These are phyloP conservation scores for Enteromius viviparus DNA, from an alignment of 2,797 vertebrate genomes.

Conservation along the genomic window DNA sequence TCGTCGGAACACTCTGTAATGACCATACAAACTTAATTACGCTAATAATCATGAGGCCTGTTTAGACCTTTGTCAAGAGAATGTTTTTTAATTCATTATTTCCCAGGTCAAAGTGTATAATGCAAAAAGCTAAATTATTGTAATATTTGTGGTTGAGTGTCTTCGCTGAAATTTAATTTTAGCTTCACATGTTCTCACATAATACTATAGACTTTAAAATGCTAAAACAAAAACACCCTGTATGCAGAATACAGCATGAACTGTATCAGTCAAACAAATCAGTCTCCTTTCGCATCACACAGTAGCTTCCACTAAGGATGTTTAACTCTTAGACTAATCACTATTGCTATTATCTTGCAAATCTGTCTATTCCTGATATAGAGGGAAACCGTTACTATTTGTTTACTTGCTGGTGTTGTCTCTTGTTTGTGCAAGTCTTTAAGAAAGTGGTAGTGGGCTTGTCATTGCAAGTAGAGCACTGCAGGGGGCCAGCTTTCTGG, in stretches of 20 bases:
- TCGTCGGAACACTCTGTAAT: slow-evolving; percentile 44
- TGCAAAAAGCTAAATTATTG: background rate
- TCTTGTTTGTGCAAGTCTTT: slow-evolving; percentile 47
- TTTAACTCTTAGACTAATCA: background rate
- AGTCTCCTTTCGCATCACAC: background rate
- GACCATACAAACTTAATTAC: slow-evolving; percentile 51
- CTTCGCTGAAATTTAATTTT: background rate
- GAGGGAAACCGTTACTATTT: background rate
- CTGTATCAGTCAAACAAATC: background rate
- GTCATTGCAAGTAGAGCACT: slow-evolving; percentile 55
- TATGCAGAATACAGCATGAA: background rate
- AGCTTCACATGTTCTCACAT: background rate
- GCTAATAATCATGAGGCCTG: slow-evolving; percentile 28
- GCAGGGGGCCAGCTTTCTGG: slow-evolving; percentile 32
- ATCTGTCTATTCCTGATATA: background rate
- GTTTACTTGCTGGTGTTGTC: slow-evolving; percentile 51
- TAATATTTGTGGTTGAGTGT: background rate
- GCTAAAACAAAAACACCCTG: background rate
- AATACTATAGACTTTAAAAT: background rate
- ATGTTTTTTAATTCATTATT: background rate
- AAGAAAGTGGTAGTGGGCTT: slow-evolving; percentile 24
- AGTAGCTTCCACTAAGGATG: background rate
- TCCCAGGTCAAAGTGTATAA: background rate
- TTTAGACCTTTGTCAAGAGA: slow-evolving; percentile 20
- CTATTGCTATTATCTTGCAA: background rate